phyloP scores from a whole-genome alignment of 2,888 invertebrate genomes.

The Dicyrtomina minuta region DNA sequence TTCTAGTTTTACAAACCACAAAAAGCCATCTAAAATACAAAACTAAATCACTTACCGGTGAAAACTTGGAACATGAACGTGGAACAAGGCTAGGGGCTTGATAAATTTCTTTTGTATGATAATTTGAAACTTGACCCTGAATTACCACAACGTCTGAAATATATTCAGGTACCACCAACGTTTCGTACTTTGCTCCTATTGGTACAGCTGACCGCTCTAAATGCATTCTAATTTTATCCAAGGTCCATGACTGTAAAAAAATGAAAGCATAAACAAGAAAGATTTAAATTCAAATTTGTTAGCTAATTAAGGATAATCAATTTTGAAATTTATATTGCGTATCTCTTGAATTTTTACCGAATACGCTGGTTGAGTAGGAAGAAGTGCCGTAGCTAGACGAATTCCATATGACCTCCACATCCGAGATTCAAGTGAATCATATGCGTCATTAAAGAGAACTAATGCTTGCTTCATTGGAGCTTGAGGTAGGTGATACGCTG shows the following conservation, averaged over 20 bases:
- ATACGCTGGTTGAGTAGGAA: slow-evolving; percentile 61
- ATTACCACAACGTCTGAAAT: slow-evolving; percentile 64
- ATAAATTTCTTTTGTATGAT: slow-evolving; percentile 61
- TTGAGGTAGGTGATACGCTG: slow-evolving; percentile 57
- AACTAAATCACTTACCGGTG: no score
- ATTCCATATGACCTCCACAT: slow-evolving; percentile 67
- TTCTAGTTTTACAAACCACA: no score
- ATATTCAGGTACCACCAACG: slow-evolving; percentile 62
- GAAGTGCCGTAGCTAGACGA: slow-evolving; percentile 61
- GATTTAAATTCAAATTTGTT: no score
- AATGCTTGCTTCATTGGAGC: slow-evolving; percentile 55
- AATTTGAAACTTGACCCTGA: slow-evolving; percentile 61
- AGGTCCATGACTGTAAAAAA: slow-evolving; percentile 61
- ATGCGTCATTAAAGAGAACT: slow-evolving; percentile 56
- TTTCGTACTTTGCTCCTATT: slow-evolving; percentile 60
- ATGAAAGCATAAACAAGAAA: no score
- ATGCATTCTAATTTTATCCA: slow-evolving; percentile 62
- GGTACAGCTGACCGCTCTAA: slow-evolving; percentile 64
- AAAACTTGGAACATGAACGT: slow-evolving; percentile 56
- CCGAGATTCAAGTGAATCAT: slow-evolving; percentile 62
- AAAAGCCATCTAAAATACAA: not conserved
- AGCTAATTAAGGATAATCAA: no score
- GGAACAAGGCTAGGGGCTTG: slow-evolving; percentile 64
- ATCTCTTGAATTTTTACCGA: slow-evolving; percentile 51
- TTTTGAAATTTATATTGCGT: no score